Evolutionary conservation across 2,797 vertebrate species (phyloP).

Genomic region (Cossypha heuglini): DNA sequence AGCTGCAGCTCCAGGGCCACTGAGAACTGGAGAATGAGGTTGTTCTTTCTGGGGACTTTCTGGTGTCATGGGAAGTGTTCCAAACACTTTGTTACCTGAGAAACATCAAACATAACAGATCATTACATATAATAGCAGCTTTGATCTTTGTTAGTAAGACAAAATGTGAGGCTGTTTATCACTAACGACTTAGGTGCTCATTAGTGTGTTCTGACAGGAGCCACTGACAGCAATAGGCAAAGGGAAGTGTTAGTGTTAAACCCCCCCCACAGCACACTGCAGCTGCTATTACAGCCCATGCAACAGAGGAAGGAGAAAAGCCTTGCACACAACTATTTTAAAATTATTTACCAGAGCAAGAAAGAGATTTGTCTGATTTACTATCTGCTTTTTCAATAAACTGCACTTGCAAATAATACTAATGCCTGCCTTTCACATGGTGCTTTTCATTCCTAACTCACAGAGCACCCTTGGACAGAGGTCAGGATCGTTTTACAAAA

Average conservation of each 20-base stretch:
- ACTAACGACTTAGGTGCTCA: slow-evolving; percentile 27
- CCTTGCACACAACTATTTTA: not conserved
- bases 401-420: not conserved
- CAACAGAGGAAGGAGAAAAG: not conserved
- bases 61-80: slow-evolving; percentile 25
- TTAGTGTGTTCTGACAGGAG: slow-evolving; percentile 22
- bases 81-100: slow-evolving; percentile 55
- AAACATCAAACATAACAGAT: slow-evolving; percentile 57
- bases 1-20: slow-evolving; percentile 22
- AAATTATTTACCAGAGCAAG: not conserved
- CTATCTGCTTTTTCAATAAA: not conserved
- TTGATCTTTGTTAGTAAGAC: slow-evolving; percentile 29
- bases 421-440: not conserved
- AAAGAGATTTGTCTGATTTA: not conserved
- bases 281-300: not conserved
- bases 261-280: not conserved
- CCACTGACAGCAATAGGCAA: not conserved
- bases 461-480: not conserved
- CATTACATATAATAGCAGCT: slow-evolving; percentile 21
- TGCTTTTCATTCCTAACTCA: not conserved
- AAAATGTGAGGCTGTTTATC: slow-evolving; percentile 51
- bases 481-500: not conserved
- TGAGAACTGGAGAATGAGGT: not conserved
- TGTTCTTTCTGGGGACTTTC: not conserved
- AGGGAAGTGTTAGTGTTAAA: not conserved